phyloP scores from a whole-genome alignment of 2,888 invertebrate species.

The Napeogenes inachia region DNA sequence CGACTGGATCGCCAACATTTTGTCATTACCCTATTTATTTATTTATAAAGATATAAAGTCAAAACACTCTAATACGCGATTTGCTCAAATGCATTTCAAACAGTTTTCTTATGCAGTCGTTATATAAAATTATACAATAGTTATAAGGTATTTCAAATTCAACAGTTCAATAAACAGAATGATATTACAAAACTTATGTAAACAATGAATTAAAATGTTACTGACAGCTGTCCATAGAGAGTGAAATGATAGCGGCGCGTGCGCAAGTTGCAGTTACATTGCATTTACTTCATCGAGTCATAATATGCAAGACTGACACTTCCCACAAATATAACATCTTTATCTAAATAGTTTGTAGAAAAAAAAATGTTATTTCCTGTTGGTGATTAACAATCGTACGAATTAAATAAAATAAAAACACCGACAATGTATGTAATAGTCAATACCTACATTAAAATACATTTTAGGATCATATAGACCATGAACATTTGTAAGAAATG shows the following conservation, averaged over 20 bases:
- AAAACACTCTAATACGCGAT: background rate
- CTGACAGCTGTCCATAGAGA: constrained; percentile 56
- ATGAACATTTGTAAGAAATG: too few relatives aligned
- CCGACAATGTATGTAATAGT: too few relatives aligned
- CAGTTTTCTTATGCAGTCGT: too few relatives aligned
- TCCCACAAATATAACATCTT: background rate
- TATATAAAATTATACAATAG: too few relatives aligned
- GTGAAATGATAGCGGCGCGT: constrained; percentile 67
- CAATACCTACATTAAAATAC: too few relatives aligned
- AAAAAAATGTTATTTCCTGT: background rate
- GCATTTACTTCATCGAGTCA: constrained; percentile 5
- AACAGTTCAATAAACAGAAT: background rate
- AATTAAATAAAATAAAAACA: too few relatives aligned
- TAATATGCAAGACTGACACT: constrained; percentile 1
- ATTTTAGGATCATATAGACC: too few relatives aligned
- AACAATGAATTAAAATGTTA: constrained; percentile 44
- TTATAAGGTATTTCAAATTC: too few relatives aligned
- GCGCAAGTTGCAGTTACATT: constrained; percentile 39
- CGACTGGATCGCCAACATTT: constrained; percentile 52
- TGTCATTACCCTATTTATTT: constrained; percentile 6
- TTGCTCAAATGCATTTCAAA: too few relatives aligned
- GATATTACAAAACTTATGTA: background rate
- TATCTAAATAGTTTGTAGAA: background rate
- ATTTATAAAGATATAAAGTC: background rate
- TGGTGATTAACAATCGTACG: background rate